These are phyloP conservation scores for Adelosebastes latens DNA, from an alignment of 2,797 vertebrate species.

Conservation along the genomic window DNA sequence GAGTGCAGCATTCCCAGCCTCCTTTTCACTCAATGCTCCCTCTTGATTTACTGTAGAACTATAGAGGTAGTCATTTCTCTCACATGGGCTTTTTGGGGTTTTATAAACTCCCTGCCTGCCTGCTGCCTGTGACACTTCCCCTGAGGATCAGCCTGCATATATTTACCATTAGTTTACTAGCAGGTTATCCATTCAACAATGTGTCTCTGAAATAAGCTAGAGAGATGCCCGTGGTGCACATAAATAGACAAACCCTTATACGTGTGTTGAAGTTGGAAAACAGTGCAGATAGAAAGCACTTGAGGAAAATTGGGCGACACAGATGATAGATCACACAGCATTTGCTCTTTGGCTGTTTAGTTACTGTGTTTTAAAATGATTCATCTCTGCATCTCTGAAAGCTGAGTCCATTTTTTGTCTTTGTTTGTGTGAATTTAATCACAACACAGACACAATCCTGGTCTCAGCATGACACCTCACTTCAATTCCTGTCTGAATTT, in stretches of 20 bases:
- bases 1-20: slow-evolving; percentile 52
- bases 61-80: slow-evolving; percentile 48
- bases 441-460: slow-evolving; percentile 9
- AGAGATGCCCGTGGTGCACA: background rate
- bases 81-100: slow-evolving; percentile 40
- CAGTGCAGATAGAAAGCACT: background rate
- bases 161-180: slow-evolving; percentile 27
- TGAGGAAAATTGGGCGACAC: background rate
- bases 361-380: slow-evolving; percentile 45
- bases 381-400: slow-evolving; percentile 28
- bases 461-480: slow-evolving; percentile 41
- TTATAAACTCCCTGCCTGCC: slow-evolving; percentile 47
- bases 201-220: background rate
- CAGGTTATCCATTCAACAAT: slow-evolving; percentile 17
- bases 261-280: background rate
- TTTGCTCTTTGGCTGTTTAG: slow-evolving; percentile 32
- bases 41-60: slow-evolving; percentile 60
- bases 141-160: slow-evolving; percentile 39
- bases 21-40: slow-evolving; percentile 29
- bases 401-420: slow-evolving; percentile 24
- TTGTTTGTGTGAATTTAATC: slow-evolving; percentile 49
- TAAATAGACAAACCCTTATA: background rate
- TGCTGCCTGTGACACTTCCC: slow-evolving; percentile 33
- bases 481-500: slow-evolving; percentile 52
- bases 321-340: slow-evolving; percentile 24